phyloP scores from a whole-genome alignment of 2,113 vertebrate genomes.

The Aegotheles bennettii region DNA sequence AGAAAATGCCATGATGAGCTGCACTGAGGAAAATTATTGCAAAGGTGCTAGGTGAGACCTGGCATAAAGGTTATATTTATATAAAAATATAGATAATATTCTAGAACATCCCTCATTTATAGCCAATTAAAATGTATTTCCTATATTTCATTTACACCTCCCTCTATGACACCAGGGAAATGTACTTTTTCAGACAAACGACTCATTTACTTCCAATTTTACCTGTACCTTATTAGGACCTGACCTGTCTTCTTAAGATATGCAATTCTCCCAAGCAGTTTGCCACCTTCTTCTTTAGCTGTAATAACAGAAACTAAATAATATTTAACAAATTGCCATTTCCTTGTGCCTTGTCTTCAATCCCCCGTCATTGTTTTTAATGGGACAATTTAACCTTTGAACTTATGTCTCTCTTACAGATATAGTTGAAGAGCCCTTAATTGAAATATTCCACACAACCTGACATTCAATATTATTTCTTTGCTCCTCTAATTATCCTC shows the following conservation, averaged over 20 bases:
- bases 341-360: conserved; percentile 24
- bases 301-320: conserved; percentile 42
- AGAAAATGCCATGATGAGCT: neutral
- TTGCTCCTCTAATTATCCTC: conserved; percentile 45
- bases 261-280: neutral
- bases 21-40: neutral
- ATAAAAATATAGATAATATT: neutral
- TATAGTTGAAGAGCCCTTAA: conserved; percentile 29
- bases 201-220: neutral
- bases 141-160: neutral
- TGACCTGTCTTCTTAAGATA: neutral
- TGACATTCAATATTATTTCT: conserved; percentile 50
- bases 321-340: conserved; percentile 37
- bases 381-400: conserved; percentile 46
- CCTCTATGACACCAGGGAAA: neutral
- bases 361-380: conserved; percentile 16
- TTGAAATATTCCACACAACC: conserved; percentile 44
- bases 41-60: neutral
- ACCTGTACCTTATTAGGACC: neutral
- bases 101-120: neutral
- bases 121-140: neutral
- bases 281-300: conserved; percentile 29
- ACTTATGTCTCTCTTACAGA: conserved; percentile 8
- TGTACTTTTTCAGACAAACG: neutral
- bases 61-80: neutral